These are phyloP conservation scores for Coilia nasus DNA, from an alignment of 2,797 vertebrate species.

Conservation along the genomic window DNA sequence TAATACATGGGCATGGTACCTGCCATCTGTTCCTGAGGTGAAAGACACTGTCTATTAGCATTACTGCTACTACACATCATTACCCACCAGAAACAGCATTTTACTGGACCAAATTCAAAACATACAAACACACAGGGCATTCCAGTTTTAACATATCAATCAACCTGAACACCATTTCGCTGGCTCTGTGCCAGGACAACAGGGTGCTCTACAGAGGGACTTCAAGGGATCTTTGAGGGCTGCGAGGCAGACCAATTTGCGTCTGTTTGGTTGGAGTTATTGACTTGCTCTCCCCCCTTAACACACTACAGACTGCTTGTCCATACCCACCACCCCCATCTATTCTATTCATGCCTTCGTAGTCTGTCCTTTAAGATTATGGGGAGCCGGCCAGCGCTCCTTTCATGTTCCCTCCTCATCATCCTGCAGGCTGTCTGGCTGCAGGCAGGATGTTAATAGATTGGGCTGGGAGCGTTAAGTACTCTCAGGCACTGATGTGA, in stretches of 20 bases:
- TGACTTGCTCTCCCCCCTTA: constrained; percentile 25
- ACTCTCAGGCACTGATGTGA: constrained; percentile 65
- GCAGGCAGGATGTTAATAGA: constrained; percentile 70
- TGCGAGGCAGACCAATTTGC: background rate
- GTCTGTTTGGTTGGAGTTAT: background rate
- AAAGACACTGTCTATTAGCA: background rate
- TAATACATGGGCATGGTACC: background rate
- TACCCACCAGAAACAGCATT: background rate
- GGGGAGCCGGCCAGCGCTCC: constrained; percentile 29
- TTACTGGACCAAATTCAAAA: background rate
- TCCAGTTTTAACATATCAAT: background rate
- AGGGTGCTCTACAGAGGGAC: background rate
- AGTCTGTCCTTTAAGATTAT: constrained; percentile 57
- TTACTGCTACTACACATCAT: background rate
- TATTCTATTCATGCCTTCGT: constrained; percentile 47
- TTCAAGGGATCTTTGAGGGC: background rate
- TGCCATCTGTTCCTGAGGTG: background rate
- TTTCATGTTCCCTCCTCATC: constrained; percentile 58
- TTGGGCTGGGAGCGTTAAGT: constrained; percentile 57
- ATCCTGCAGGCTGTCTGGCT: constrained; percentile 52
- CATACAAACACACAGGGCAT: background rate
- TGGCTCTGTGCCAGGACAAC: background rate
- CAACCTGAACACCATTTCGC: background rate
- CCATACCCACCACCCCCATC: background rate
- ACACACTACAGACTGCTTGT: constrained; percentile 37